Percentiles rank a stretch among this genome's conserved stretches.
Conservation (phyloP, 2,888 invertebrate genomes). For the Altica lythri region DNA sequence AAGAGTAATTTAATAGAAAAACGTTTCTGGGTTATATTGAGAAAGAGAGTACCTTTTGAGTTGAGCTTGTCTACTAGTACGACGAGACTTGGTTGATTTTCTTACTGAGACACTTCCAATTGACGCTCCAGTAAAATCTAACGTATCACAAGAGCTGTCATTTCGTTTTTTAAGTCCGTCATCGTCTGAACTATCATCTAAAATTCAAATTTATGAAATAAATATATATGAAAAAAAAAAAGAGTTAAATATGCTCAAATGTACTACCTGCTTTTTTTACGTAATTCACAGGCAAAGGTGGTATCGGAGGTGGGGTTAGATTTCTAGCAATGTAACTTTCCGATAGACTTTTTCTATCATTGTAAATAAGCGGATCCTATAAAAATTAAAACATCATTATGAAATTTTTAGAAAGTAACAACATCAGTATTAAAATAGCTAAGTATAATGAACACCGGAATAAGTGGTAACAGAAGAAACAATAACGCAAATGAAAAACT, state of each 20-base stretch:
- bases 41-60: conserved; percentile 63
- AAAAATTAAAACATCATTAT: conserved; percentile 10
- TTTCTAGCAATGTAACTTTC: conserved; percentile 44
- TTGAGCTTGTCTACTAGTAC: conserved; percentile 70
- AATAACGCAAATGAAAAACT: too few species aligned
- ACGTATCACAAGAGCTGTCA: conserved; percentile 54
- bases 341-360: conserved; percentile 51
- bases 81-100: conserved; percentile 46
- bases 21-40: too few species aligned
- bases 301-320: conserved; percentile 69
- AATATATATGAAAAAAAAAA: background rate
- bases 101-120: conserved; percentile 54
- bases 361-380: conserved; percentile 46
- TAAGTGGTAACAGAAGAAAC: too few species aligned
- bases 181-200: conserved; percentile 63
- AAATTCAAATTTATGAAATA: conserved; percentile 6
- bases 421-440: too few species aligned
- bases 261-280: conserved; percentile 46
- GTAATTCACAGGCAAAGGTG: conserved; percentile 68
- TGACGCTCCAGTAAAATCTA: conserved; percentile 58
- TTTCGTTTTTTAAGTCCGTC: conserved; percentile 46
- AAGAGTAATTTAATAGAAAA: too few species aligned
- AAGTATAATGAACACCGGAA: too few species aligned
- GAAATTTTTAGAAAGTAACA: too few species aligned
- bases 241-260: background rate